A percentile compares a stretch with the other conserved stretches of the same genome.
These are phyloP conservation scores for Lycia hirtaria DNA, from an alignment of 2,888 invertebrate genomes.

Conservation along the genomic window DNA sequence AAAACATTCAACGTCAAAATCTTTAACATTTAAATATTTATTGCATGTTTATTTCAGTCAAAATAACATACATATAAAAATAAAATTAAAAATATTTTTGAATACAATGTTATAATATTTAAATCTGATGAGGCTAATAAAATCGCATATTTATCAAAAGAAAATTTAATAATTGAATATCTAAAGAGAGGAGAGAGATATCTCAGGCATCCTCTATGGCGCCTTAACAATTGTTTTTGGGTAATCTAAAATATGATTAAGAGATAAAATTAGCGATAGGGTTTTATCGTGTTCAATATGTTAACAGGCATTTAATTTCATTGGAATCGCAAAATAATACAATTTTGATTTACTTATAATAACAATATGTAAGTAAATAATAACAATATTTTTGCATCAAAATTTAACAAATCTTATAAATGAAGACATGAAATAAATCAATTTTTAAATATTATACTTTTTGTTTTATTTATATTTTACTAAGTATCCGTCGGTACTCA, in stretches of 20 bases:
- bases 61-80: too few relatives aligned
- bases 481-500: too few relatives aligned
- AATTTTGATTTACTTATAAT: conserved; percentile 31
- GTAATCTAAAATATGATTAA: conserved; percentile 19
- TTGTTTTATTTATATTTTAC: not conserved
- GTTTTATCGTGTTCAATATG: conserved; percentile 19
- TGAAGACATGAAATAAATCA: conserved; percentile 70
- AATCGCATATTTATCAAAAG: too few relatives aligned
- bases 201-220: too few relatives aligned
- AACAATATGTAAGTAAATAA: conserved; percentile 50
- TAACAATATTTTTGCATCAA: conserved; percentile 76
- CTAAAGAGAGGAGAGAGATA: too few relatives aligned
- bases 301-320: conserved; percentile 34
- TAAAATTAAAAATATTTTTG: too few relatives aligned
- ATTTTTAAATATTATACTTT: conserved; percentile 51
- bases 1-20: too few relatives aligned
- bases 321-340: conserved; percentile 32
- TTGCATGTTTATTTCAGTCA: too few relatives aligned
- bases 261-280: conserved; percentile 26
- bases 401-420: conserved; percentile 69
- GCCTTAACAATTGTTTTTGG: conserved; percentile 16
- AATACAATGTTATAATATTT: too few relatives aligned
- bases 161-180: too few relatives aligned
- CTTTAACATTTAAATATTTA: too few relatives aligned
- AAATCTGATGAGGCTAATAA: too few relatives aligned